phyloP scores from a whole-genome alignment of 2,113 vertebrate species.

The Caranx melampygus region DNA sequence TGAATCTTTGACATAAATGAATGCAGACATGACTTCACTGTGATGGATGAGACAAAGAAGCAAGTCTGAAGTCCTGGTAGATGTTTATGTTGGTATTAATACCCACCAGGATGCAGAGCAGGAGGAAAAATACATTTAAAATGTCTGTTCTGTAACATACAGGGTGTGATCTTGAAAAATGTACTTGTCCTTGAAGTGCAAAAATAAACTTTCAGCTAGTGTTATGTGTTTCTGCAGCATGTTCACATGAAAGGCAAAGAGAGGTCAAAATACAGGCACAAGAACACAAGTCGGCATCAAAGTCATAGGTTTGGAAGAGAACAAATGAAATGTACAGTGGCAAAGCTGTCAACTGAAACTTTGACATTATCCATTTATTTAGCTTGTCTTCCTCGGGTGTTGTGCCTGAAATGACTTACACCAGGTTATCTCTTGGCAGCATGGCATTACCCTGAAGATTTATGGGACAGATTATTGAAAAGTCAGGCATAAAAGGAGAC shows the following conservation, averaged over 20 bases:
- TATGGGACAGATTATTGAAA: slow-evolving; percentile 49
- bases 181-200: background rate
- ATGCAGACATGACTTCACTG: background rate
- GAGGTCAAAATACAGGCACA: background rate
- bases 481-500: slow-evolving; percentile 32
- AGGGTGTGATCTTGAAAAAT: background rate
- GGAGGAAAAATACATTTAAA: too few species aligned
- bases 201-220: background rate
- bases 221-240: background rate
- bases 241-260: background rate
- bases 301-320: background rate
- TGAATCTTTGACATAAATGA: background rate
- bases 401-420: slow-evolving; percentile 38
- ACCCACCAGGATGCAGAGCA: too few species aligned
- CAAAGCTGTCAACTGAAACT: slow-evolving; percentile 15
- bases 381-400: slow-evolving; percentile 28
- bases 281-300: background rate
- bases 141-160: background rate
- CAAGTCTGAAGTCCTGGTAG: background rate
- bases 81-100: background rate
- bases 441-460: slow-evolving; percentile 56
- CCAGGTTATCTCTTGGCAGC: slow-evolving; percentile 50
- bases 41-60: background rate
- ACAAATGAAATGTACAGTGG: background rate
- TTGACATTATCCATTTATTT: slow-evolving; percentile 36